A percentile compares a stretch with the other conserved stretches of the same genome.
Conservation (phyloP, 2,888 invertebrate species). For the Aspidiotus destructor region DNA sequence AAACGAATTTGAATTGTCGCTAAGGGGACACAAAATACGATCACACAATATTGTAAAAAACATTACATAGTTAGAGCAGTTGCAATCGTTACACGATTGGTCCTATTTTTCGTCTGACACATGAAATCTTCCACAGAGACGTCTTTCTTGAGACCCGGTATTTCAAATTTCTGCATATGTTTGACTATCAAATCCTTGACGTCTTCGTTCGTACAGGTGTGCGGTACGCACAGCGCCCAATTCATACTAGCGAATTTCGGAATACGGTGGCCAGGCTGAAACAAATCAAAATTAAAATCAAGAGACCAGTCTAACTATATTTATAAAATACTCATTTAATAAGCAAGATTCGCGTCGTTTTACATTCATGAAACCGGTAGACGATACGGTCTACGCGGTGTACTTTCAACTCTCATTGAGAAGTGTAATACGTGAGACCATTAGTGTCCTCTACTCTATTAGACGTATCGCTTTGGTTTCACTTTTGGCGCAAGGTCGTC, state of each 20-base stretch:
- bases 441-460: too few relatives aligned
- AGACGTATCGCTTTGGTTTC: too few relatives aligned
- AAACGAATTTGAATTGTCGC: too few relatives aligned
- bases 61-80: constrained; percentile 19
- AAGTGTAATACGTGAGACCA: too few relatives aligned
- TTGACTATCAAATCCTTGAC: constrained; percentile 31
- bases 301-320: too few relatives aligned
- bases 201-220: constrained; percentile 50
- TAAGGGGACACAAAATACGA: too few relatives aligned
- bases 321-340: too few relatives aligned
- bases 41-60: neutral
- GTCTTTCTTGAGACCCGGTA: constrained; percentile 26
- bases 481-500: too few relatives aligned
- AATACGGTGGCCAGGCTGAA: constrained; percentile 59
- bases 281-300: constrained; percentile 33
- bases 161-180: constrained; percentile 29
- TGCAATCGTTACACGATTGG: neutral
- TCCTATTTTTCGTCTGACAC: constrained; percentile 30
- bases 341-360: too few relatives aligned
- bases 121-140: constrained; percentile 33
- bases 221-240: constrained; percentile 60
- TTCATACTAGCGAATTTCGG: constrained; percentile 57
- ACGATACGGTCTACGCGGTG: too few relatives aligned
- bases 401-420: too few relatives aligned
- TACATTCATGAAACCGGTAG: too few relatives aligned